phyloP scores from a whole-genome alignment of 2,888 invertebrate genomes.

The Petrophora chlorosata region DNA sequence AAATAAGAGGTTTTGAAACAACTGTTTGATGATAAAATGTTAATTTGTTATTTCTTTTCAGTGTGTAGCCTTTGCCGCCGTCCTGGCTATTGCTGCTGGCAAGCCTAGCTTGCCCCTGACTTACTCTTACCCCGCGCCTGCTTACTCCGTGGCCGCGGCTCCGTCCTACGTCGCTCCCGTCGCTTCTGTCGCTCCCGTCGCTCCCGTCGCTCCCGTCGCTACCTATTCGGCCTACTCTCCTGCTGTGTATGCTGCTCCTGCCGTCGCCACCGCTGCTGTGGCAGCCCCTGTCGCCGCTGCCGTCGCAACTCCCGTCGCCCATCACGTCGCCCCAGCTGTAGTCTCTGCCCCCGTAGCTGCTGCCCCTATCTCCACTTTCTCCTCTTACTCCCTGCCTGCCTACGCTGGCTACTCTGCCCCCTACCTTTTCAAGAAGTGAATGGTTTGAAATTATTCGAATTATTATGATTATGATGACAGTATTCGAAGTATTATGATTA shows the following conservation, averaged over 20 bases:
- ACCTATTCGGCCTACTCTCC: constrained; percentile 1
- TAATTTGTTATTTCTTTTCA: constrained; percentile 36
- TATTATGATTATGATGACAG: not conserved
- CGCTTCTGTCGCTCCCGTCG: constrained; percentile 3
- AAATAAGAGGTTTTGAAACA: too few relatives aligned
- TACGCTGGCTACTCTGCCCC: constrained; percentile 10
- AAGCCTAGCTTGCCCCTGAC: constrained; percentile 43
- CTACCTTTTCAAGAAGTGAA: constrained; percentile 25
- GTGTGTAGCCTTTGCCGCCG: constrained; percentile 46
- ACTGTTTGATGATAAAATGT: too few relatives aligned
- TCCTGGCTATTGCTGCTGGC: constrained; percentile 61
- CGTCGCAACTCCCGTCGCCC: constrained; percentile 1
- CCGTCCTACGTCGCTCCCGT: constrained; percentile 21
- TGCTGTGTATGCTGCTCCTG: constrained; percentile 3
- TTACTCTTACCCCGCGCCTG: constrained; percentile 11
- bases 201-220: constrained; percentile 7
- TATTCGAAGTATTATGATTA: too few relatives aligned
- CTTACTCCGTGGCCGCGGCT: constrained; percentile 5
- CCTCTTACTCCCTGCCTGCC: constrained; percentile 6
- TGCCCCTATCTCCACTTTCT: constrained; percentile 1
- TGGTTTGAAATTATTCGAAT: not conserved
- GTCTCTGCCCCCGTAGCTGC: not conserved
- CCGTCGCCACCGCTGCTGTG: too few relatives aligned
- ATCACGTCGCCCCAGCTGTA: constrained; percentile 1
- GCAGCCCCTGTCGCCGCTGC: constrained; percentile 9